Conservation (phyloP, 2,113 vertebrate species). For the Montifringilla adamsi region DNA sequence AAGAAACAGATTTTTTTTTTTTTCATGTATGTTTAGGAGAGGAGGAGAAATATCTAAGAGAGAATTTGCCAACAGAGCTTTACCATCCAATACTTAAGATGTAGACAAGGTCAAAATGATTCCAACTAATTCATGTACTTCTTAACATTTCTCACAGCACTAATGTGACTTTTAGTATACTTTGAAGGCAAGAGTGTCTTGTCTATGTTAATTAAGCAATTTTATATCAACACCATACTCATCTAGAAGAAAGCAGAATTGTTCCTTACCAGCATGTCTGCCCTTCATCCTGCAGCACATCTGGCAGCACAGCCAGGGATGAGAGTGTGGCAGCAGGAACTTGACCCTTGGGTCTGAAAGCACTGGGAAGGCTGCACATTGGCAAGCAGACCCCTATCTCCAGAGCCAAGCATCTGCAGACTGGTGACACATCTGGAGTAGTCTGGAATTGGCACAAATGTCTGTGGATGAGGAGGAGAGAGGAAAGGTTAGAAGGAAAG, state of each 20-base stretch:
- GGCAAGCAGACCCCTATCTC: not conserved
- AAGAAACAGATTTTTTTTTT: not conserved
- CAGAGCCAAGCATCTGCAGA: constrained; percentile 23
- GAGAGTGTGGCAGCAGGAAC: not conserved
- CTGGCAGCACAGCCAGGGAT: not conserved
- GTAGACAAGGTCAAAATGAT: not conserved
- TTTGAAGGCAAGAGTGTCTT: not conserved
- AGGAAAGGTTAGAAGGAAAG: constrained; percentile 22
- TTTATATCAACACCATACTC: not conserved
- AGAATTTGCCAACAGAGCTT: not conserved
- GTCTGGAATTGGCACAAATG: constrained; percentile 16
- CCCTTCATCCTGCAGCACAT: not conserved
- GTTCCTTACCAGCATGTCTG: not conserved
- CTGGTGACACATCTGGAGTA: constrained; percentile 16
- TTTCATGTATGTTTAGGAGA: not conserved
- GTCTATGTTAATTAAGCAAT: not conserved
- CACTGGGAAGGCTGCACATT: not conserved
- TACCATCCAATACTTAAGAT: not conserved
- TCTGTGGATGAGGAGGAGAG: not conserved
- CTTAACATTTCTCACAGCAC: not conserved
- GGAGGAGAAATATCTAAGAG: not conserved
- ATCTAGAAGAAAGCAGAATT: not conserved
- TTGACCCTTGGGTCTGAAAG: not conserved
- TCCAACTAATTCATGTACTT: not conserved
- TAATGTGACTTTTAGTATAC: not conserved